Evolutionary conservation across 1,140 invertebrate species (phyloP).

Genomic region (Mamestra configurata): DNA sequence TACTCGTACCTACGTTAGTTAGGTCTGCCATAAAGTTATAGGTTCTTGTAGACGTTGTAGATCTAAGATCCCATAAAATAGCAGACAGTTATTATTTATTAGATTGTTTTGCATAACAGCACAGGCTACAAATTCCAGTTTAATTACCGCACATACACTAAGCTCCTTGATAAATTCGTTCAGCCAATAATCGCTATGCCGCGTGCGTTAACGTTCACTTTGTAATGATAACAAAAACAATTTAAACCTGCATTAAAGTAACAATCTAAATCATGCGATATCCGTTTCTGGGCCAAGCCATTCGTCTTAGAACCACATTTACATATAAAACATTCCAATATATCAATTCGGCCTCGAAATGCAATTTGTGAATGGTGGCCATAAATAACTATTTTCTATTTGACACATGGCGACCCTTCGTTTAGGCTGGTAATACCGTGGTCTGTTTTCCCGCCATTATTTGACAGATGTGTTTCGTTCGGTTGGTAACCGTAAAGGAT

Average conservation of each 20-base stretch:
- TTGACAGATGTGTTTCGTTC: slow-evolving; percentile 85
- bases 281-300: slow-evolving; percentile 80
- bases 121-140: background rate
- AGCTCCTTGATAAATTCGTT: background rate
- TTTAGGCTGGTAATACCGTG: slow-evolving; percentile 71
- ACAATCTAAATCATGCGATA: slow-evolving; percentile 78
- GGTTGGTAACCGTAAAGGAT: slow-evolving; percentile 82
- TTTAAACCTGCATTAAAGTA: slow-evolving; percentile 42
- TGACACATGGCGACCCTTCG: slow-evolving; percentile 84
- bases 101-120: background rate
- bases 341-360: slow-evolving; percentile 87
- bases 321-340: slow-evolving; percentile 87
- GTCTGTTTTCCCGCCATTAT: slow-evolving; percentile 82
- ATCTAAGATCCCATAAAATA: no score
- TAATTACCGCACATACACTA: background rate
- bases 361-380: slow-evolving; percentile 86
- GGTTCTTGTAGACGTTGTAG: no score
- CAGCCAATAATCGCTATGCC: background rate
- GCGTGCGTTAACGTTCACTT: background rate
- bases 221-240: background rate
- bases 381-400: slow-evolving; percentile 87
- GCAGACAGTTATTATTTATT: no score
- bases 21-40: no score
- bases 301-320: slow-evolving; percentile 83
- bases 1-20: no score